A percentile compares a stretch with the other conserved stretches of the same genome.
Conservation (phyloP, 2,113 vertebrate species). For the Thermophis baileyi region DNA sequence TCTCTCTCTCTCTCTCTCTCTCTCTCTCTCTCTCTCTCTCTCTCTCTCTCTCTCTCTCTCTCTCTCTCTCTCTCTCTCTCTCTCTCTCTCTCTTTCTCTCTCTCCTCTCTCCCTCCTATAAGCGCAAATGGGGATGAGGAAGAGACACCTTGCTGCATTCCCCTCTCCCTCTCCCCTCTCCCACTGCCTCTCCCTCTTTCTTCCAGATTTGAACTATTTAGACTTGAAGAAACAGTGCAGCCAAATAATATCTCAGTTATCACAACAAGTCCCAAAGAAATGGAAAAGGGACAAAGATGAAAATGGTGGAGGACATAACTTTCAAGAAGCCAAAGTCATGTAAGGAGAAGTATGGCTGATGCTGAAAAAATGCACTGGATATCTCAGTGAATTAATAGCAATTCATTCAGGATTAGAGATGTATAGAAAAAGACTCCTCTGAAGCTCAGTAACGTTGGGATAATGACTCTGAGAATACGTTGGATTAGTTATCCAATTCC, state of each 20-base stretch:
- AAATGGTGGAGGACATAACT: background rate
- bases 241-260: background rate
- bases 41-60: background rate
- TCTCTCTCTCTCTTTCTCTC: too few species aligned
- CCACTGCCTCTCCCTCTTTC: background rate
- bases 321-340: background rate
- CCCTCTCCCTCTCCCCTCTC: too few species aligned
- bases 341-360: background rate
- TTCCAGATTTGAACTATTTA: background rate
- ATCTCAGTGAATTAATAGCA: background rate
- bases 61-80: rapidly evolving
- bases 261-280: background rate
- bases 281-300: background rate
- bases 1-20: background rate
- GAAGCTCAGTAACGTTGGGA: background rate
- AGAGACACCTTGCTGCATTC: too few species aligned
- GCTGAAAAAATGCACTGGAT: background rate
- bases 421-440: background rate
- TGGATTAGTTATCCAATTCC: background rate
- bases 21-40: too few species aligned
- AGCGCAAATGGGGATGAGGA: too few species aligned
- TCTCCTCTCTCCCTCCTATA: too few species aligned
- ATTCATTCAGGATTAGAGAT: background rate
- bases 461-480: background rate
- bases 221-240: background rate